Evolutionary conservation across 2,888 invertebrate genomes (phyloP).

Genomic region (Erebia palarica): DNA sequence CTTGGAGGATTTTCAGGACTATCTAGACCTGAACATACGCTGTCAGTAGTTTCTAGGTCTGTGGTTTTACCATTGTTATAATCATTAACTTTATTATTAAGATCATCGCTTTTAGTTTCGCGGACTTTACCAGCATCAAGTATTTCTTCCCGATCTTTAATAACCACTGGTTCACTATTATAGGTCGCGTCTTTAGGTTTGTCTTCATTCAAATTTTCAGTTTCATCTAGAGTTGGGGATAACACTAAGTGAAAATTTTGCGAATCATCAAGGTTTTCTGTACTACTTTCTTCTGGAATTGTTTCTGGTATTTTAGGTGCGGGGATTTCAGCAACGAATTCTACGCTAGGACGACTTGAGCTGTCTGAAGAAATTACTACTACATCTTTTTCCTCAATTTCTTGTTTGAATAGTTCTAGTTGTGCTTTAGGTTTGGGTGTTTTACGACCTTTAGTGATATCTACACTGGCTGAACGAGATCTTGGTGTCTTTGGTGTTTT

Average conservation of each 20-base stretch:
- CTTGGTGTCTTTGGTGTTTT: conserved; percentile 69
- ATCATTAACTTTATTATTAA: conserved; percentile 53
- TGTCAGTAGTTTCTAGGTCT: conserved; percentile 75
- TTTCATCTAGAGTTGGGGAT: conserved; percentile 60
- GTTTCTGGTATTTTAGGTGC: conserved; percentile 55
- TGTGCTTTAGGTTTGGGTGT: conserved; percentile 53
- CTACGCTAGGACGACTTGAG: conserved; percentile 56
- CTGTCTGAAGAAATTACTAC: conserved; percentile 46
- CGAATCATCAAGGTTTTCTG: conserved; percentile 64
- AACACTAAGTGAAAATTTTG: conserved; percentile 69
- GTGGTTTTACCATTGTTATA: conserved; percentile 59
- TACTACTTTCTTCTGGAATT: conserved; percentile 57
- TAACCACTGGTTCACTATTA: conserved; percentile 62
- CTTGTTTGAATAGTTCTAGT: conserved; percentile 47
- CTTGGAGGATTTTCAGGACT: conserved; percentile 67
- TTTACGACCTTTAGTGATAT: conserved; percentile 58
- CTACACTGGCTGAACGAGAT: conserved; percentile 67
- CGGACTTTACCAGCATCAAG: conserved; percentile 54
- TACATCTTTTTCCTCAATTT: conserved; percentile 36
- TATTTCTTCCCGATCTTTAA: conserved; percentile 57
- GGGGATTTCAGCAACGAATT: conserved; percentile 59
- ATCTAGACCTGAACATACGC: conserved; percentile 62
- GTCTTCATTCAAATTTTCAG: conserved; percentile 40
- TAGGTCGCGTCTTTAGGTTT: conserved; percentile 46
- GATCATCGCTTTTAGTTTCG: conserved; percentile 64